These are phyloP conservation scores for Aegithalos caudatus DNA, from an alignment of 2,113 vertebrate genomes.

Conservation along the genomic window DNA sequence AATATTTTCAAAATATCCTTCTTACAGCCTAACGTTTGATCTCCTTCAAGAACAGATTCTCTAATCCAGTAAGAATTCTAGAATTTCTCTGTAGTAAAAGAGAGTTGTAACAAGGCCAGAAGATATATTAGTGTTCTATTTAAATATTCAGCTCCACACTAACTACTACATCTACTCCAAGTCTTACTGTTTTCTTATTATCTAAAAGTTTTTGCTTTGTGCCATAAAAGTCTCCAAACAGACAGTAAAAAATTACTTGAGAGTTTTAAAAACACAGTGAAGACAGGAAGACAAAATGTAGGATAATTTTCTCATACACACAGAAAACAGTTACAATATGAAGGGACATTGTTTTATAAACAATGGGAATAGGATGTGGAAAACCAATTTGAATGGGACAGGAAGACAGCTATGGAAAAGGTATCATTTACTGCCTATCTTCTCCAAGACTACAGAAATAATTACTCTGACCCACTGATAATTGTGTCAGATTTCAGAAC, in stretches of 20 bases:
- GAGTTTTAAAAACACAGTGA: not conserved
- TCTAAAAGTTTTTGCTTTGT: not conserved
- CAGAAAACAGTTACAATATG: not conserved
- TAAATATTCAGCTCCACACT: not conserved
- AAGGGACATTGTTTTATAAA: slow-evolving; percentile 14
- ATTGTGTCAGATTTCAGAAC: not conserved
- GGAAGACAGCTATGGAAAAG: slow-evolving; percentile 12
- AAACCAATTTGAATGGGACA: not conserved
- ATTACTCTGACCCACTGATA: not conserved
- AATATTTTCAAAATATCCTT: not conserved
- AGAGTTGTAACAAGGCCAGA: not conserved
- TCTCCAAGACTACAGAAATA: not conserved
- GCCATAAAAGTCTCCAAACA: not conserved
- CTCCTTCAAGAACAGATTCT: not conserved
- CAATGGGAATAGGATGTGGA: not conserved
- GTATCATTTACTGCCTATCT: not conserved
- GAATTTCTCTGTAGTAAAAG: not conserved
- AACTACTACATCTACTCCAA: not conserved
- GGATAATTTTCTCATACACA: not conserved
- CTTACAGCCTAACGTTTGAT: not conserved
- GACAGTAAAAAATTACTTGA: not conserved
- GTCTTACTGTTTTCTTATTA: not conserved
- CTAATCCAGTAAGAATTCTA: not conserved
- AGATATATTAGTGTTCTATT: not conserved
- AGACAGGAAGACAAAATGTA: not conserved